Evolutionary conservation across 2,113 vertebrate species (phyloP).

Genomic region (Cavia porcellus): DNA sequence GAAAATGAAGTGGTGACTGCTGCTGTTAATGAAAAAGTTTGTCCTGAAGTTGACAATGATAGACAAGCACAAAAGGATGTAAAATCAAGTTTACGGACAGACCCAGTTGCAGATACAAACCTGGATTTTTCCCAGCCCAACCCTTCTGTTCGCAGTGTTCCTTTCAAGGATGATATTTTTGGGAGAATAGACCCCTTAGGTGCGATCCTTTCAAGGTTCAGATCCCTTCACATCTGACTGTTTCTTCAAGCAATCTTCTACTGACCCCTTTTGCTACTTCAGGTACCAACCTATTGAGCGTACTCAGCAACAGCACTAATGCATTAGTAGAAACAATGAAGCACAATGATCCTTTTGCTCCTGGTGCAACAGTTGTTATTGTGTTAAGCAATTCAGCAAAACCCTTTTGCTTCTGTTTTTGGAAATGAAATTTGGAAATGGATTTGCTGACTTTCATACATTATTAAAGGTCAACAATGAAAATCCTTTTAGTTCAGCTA

Average conservation of each 20-base stretch:
- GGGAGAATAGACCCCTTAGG: no score
- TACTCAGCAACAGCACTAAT: no score
- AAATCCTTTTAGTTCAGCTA: slow-evolving; percentile 91
- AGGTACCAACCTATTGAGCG: no score
- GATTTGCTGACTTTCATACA: no score
- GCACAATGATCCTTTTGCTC: slow-evolving; percentile 97
- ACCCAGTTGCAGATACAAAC: slow-evolving; percentile 87
- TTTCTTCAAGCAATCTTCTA: no score
- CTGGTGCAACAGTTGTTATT: slow-evolving; percentile 94
- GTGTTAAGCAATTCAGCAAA: slow-evolving; percentile 89
- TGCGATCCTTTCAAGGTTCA: no score
- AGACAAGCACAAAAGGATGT: slow-evolving; percentile 86
- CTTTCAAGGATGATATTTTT: no score
- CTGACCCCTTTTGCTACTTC: no score
- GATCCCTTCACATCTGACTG: no score
- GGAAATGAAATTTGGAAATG: no score
- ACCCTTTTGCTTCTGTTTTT: no score
- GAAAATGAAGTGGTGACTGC: slow-evolving; percentile 84
- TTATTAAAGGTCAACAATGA: slow-evolving; percentile 90
- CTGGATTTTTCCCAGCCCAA: slow-evolving; percentile 97
- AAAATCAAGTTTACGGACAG: slow-evolving; percentile 89
- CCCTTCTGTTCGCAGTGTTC: slow-evolving; percentile 94
- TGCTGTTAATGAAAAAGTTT: slow-evolving; percentile 80
- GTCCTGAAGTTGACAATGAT: slow-evolving; percentile 65
- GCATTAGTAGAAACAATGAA: slow-evolving; percentile 87